Base-by-base conservation (phyloP, 2,888 invertebrate species). In the Habroteleia sp. region DNA sequence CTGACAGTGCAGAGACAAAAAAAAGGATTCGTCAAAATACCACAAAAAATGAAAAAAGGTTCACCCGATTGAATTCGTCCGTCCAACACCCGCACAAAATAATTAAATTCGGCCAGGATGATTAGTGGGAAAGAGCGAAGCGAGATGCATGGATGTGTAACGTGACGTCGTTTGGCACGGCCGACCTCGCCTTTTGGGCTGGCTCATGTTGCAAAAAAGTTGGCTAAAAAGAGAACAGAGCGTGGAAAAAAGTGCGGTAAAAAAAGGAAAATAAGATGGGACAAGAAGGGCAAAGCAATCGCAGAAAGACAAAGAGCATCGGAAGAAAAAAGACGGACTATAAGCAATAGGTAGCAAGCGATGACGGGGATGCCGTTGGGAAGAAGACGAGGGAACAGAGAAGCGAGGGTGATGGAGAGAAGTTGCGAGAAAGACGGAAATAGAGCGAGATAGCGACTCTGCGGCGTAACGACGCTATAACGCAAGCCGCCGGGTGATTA, bases 401-500 rank as follows among this genome's bases (percentile, higher is more conserved):
- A 56, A 56, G 56, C n/a, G 69, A 37, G 62, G 33, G 33, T 3
- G 4, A 20, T 2, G 20, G 58, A 56, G 44, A 31, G 41, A n/a
- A n/a, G n/a, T n/a, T n/a, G n/a, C 6, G 41, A 27, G 14, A 46
- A 58, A 20, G 65, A 56, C 11, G 37, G 74, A 52, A 71, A 68
- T 44, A 74, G 69, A 68, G 69, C 74, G 79, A 76, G 86, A 85
- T 85, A 85, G 84, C 85, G 83, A 82, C 80, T 84, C 84, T 86
- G 85, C 84, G 86, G 86, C 85, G 84, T 87, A 87, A 87, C 87
- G 87, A 87, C 85, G 87, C 87, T 87, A 87, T 87, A 87, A 87
- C 87, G 86, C 84, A 84, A 84, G 87, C 87, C 87, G 85, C 84
- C 82, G 87, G 86, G 86, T 87, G 87, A 87, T 87, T 87, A 87